Evolutionary conservation across 30 jellyfish, hydroid and myxozoan species (phyloP).

Genomic region (Nemopilema nomurai): DNA sequence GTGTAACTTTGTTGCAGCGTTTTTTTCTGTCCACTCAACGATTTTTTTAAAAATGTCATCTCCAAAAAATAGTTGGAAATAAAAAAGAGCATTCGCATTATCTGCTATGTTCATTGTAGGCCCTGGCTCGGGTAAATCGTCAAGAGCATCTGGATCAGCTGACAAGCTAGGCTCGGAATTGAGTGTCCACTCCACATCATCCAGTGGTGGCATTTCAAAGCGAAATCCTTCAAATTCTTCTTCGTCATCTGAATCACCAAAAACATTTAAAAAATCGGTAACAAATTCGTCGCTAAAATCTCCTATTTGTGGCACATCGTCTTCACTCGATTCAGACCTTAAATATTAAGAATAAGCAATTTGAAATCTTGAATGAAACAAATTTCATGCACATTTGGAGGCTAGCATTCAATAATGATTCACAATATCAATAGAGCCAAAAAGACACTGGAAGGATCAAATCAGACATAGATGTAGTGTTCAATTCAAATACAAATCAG

Average conservation of each 20-base stretch:
- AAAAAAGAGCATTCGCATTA: slow-evolving; percentile 9
- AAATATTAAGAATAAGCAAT: too few relatives aligned
- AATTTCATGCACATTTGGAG: too few relatives aligned
- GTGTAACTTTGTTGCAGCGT: slow-evolving; percentile 4
- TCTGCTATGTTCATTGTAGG: slow-evolving; percentile 2
- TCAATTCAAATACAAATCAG: too few relatives aligned
- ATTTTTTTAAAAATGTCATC: slow-evolving; percentile 17
- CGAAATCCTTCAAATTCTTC: slow-evolving; percentile 36
- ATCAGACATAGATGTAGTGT: too few relatives aligned
- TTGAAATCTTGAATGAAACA: too few relatives aligned
- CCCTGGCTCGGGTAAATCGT: slow-evolving; percentile 12
- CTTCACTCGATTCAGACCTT: slow-evolving; percentile 11
- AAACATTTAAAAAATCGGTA: not conserved
- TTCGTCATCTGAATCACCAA: slow-evolving; percentile 28
- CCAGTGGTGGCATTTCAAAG: slow-evolving; percentile 31
- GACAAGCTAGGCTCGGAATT: slow-evolving; percentile 9
- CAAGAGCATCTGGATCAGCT: slow-evolving; percentile 42
- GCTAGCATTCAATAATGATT: too few relatives aligned
- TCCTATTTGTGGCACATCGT: not conserved
- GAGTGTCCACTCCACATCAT: slow-evolving; percentile 38
- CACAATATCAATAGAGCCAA: too few relatives aligned
- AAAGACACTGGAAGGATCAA: too few relatives aligned
- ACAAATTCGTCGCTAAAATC: slow-evolving; percentile 17
- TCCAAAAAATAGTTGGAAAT: slow-evolving; percentile 22
- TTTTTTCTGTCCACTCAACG: slow-evolving; percentile 20